These are phyloP conservation scores for Pristionchus fissidentatus DNA, from an alignment of 2,888 invertebrate species.

Conservation along the genomic window DNA sequence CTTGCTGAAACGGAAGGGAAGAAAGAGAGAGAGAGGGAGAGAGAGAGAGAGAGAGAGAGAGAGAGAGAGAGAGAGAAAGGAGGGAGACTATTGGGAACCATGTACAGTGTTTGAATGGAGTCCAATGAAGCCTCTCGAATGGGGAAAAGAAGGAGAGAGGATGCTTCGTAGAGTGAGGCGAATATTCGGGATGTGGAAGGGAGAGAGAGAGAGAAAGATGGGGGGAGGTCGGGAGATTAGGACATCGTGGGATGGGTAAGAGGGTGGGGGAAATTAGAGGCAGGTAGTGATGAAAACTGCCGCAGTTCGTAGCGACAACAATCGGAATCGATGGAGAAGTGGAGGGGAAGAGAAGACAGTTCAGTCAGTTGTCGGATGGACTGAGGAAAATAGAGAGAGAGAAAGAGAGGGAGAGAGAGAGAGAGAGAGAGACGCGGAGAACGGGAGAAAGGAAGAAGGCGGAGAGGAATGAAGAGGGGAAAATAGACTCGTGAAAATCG, in stretches of 20 bases:
- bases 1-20: background rate
- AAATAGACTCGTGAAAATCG: background rate
- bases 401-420: background rate
- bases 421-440: background rate
- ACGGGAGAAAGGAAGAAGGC: background rate
- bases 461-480: background rate
- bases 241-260: background rate
- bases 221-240: background rate
- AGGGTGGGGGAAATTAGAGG: background rate
- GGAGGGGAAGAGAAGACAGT: slow-evolving; percentile 19
- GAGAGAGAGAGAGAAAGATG: background rate
- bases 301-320: background rate
- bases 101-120: slow-evolving; percentile 23
- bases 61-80: background rate
- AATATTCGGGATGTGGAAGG: background rate
- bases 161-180: background rate
- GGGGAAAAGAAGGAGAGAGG: slow-evolving; percentile 16
- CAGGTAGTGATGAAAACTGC: slow-evolving; percentile 1
- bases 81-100: slow-evolving; percentile 34
- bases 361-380: background rate
- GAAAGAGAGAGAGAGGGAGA: slow-evolving; percentile 24
- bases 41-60: background rate
- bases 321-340: slow-evolving; percentile 14
- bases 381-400: slow-evolving; percentile 34
- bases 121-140: slow-evolving; percentile 26